These are phyloP conservation scores for Azemiops feae DNA, from an alignment of 2,113 vertebrate species.

Conservation along the genomic window DNA sequence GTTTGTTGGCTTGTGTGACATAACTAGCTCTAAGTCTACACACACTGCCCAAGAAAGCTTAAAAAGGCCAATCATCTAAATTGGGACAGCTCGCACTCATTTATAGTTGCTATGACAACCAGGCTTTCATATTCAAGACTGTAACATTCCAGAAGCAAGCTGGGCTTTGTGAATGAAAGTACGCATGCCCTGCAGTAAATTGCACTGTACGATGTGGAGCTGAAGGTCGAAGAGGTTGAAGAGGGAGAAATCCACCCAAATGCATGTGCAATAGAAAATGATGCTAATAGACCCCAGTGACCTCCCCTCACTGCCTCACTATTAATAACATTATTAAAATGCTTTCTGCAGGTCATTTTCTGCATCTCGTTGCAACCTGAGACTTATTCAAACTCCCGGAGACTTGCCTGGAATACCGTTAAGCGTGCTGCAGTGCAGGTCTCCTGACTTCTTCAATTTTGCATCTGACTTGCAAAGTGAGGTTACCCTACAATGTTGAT, in stretches of 20 bases:
- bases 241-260: not conserved
- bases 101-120: conserved; percentile 59
- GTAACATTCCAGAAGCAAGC: conserved; percentile 30
- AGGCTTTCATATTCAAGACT: conserved; percentile 40
- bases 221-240: not conserved
- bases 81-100: conserved; percentile 23
- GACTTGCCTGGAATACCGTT: not conserved
- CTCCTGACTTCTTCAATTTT: not conserved
- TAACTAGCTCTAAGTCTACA: conserved; percentile 10
- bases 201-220: not conserved
- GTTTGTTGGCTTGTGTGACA: not conserved
- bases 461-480: not conserved
- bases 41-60: conserved; percentile 18
- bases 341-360: not conserved
- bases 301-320: not conserved
- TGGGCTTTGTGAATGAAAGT: conserved; percentile 5
- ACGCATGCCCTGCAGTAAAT: conserved; percentile 5
- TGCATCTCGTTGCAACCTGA: not conserved
- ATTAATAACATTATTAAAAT: not conserved
- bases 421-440: not conserved
- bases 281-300: not conserved
- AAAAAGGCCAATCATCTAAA: conserved; percentile 47
- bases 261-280: not conserved
- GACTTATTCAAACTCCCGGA: conserved; percentile 1
- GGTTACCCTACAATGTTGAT: conserved; percentile 7